Evolutionary conservation across 2,113 vertebrate species (phyloP), one percentile per base, ranked within the genome.

Genomic region (Engraulis encrasicolus): DNA sequence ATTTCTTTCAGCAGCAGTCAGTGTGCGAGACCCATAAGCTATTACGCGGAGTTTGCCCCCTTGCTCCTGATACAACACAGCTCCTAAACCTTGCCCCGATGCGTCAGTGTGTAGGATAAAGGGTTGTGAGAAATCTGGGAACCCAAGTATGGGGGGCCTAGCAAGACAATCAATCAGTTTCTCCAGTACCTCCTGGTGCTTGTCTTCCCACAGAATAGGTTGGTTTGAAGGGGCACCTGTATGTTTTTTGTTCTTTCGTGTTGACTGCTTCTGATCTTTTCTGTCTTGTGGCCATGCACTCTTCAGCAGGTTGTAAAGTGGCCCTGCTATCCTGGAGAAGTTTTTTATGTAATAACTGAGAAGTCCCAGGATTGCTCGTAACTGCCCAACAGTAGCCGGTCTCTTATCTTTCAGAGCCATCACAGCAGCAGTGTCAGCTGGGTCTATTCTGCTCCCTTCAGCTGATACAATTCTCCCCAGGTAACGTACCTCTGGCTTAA

Each of bases 1-100:
- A 17, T 84, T 84, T n/a, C 58, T 84, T 31, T 84, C 82, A 14
- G 82, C 27, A 6, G 77, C 9, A 19, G 78, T 52, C 6, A 84
- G 49, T 1, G 82, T 84, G 50, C 6, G 78, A 20, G 77, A 78
- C 18, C 82, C 38, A 48, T 61, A 86, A 15, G 80, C 81, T 17
- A 78, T 81, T 6, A 85, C 36, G 49, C 15, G 40, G 18, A 49
- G 38, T 37, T 18, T 48, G 15, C 80, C 50, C 6, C 27, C 20
- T n/a, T 61, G 58, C 23, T n/a, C 11, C 27, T 61, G 58, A 23
- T 61, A 61, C 4, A 61, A 23, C 58, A 61, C 58, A 2, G 58
- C 58, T 6, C n/a, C n/a, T 23, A 23, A 6, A 11, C 58, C 58
- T 23, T 61, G 4, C 4, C 27, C n/a, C 2, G 58, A 61, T 11